Percentiles rank a stretch among this genome's conserved stretches.
Evolutionary conservation across 2,113 vertebrate species (phyloP).

Genomic region (Peromyscus polionotus): DNA sequence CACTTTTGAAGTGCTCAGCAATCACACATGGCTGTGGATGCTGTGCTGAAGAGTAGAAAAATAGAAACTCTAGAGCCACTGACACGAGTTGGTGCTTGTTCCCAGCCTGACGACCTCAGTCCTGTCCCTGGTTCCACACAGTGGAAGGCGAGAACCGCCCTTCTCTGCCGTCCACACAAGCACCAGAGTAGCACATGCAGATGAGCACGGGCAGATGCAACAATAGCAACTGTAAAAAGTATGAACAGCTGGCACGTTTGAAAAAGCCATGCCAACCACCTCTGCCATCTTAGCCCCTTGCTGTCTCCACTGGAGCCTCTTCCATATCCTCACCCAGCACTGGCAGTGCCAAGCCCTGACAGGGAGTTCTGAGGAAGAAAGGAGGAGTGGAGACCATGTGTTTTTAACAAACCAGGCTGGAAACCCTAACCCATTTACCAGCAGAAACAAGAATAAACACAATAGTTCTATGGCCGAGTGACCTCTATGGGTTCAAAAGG

Average conservation of each 20-base stretch:
- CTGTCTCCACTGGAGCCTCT: not conserved
- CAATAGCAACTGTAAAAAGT: not conserved
- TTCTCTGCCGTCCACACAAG: too few species aligned
- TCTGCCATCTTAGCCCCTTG: conserved; percentile 1
- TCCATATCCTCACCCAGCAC: not conserved
- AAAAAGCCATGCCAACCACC: not conserved
- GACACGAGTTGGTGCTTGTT: not conserved
- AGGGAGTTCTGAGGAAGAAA: conserved; percentile 10
- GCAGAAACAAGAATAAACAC: conserved; percentile 62
- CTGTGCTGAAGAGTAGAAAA: not conserved
- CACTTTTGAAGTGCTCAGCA: not conserved
- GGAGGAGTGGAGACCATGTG: not conserved
- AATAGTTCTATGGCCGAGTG: conserved; percentile 43
- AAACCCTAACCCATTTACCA: conserved; percentile 64
- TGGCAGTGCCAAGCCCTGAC: not conserved
- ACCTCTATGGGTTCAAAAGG: conserved; percentile 67
- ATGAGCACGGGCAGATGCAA: too few species aligned
- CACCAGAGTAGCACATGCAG: too few species aligned
- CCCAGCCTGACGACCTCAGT: not conserved
- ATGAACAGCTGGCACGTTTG: not conserved
- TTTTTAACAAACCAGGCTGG: conserved; percentile 60
- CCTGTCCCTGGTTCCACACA: not conserved
- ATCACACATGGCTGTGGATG: not conserved
- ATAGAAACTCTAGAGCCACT: not conserved
- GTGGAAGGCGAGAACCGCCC: not conserved